Evolutionary conservation across 2,888 invertebrate species (phyloP), one percentile per base, ranked within the genome.

Genomic region (Scaeva pyrastri): DNA sequence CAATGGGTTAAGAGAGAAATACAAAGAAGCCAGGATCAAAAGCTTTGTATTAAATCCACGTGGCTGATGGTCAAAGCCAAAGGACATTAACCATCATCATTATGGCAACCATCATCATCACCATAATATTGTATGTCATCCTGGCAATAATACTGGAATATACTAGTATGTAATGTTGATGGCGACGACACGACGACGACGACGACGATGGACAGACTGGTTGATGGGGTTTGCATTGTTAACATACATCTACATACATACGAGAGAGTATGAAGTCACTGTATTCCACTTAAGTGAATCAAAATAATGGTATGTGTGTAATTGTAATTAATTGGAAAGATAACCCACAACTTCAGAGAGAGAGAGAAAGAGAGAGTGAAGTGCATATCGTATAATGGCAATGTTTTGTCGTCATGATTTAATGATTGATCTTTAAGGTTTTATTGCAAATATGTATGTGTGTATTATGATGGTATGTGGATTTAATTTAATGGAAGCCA

Each of bases 301-400:
- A 31, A 31, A 31, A 31, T 31, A 31, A 31, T 8, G 8, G 1
- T 31, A 1, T 41, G 0, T 14, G 14, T 2, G 14, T 50, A 23
- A 50, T 50, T 50, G 50, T 50, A 50, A 50, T 50, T 50, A 50
- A 50, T 50, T 50, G 50, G 50, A 23, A 14, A 7, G 50, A 23
- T 50, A 50, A 23, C 50, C 50, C 21, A 50, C 21, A 50, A 50
- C 21, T 50, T 23, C 50, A 50, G 21, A 7, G 21, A 50, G 14
- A 7, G 50, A 23, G 21, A 12, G 4, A 21, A 12, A 21, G 8
- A 1, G 39, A 39, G 7, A 16, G 14, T 50, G n/a, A n/a, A n/a
- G n/a, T n/a, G n/a, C n/a, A n/a, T n/a, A n/a, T n/a, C n/a, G n/a
- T n/a, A n/a, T n/a, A n/a, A n/a, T n/a, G n/a, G n/a, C n/a, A n/a